Percentiles rank a stretch among this genome's conserved stretches.
These are phyloP conservation scores for Otis tarda DNA, from an alignment of 2,113 vertebrate genomes.

Conservation along the genomic window DNA sequence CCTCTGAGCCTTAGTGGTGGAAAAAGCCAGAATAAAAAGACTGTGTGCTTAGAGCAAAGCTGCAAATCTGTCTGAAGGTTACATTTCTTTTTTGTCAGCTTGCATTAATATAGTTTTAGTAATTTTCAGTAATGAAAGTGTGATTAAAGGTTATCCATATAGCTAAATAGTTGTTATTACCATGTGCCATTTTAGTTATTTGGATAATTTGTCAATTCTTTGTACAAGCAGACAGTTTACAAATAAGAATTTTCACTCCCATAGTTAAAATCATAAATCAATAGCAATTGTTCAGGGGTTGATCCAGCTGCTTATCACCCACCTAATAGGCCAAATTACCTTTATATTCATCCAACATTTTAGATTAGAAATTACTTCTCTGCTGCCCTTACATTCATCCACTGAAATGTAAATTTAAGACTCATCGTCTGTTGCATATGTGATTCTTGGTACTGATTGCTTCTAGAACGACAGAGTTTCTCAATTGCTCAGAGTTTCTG, in stretches of 20 bases:
- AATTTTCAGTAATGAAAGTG: conserved; percentile 53
- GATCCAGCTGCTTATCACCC: conserved; percentile 65
- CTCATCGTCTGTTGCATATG: neutral
- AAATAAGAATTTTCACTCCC: conserved; percentile 60
- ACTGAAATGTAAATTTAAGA: neutral
- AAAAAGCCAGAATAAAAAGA: neutral
- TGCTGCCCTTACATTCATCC: neutral
- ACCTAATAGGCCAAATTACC: conserved; percentile 31
- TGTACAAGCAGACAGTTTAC: conserved; percentile 48
- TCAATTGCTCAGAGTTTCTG: neutral
- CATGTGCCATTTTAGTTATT: conserved; percentile 67
- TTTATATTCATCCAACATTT: neutral
- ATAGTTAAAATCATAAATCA: conserved; percentile 72
- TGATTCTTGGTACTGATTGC: neutral
- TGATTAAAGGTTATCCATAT: conserved; percentile 69
- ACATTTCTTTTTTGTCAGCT: conserved; percentile 8
- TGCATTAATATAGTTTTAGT: neutral
- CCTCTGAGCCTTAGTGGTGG: neutral
- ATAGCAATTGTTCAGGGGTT: conserved; percentile 34
- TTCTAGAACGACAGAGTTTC: neutral
- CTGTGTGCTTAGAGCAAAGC: neutral
- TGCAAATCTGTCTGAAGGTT: conserved; percentile 7
- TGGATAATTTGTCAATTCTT: conserved; percentile 54
- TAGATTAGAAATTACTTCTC: neutral
- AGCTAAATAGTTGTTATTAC: conserved; percentile 54